Conservation (phyloP, 2,888 invertebrate species). For the Eupithecia tripunctaria region DNA sequence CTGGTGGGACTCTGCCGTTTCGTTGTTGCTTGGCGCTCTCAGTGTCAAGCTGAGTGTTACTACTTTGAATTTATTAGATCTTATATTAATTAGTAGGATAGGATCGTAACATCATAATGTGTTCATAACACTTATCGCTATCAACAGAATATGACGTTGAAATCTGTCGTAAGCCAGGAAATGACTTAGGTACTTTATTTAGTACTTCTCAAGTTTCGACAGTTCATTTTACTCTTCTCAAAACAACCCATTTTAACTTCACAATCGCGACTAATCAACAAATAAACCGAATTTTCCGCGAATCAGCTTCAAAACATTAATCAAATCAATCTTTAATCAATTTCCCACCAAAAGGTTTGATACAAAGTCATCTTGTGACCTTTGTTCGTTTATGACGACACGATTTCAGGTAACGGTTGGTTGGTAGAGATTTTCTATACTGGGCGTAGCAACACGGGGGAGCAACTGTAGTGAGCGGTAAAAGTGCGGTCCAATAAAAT, state of each 20-base stretch:
- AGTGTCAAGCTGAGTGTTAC: too few relatives aligned
- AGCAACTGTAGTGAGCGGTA: background rate
- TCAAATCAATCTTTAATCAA: constrained; percentile 34
- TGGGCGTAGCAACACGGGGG: background rate
- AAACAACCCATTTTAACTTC: constrained; percentile 13
- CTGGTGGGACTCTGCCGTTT: too few relatives aligned
- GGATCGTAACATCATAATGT: too few relatives aligned
- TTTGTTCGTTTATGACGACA: constrained; percentile 39
- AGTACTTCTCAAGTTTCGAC: background rate
- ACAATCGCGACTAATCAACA: constrained; percentile 19
- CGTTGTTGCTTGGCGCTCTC: too few relatives aligned
- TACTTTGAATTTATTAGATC: too few relatives aligned
- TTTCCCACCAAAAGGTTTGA: background rate
- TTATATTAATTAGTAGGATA: too few relatives aligned
- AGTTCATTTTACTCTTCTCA: background rate
- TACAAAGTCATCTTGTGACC: constrained; percentile 17
- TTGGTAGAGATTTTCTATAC: background rate
- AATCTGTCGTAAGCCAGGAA: background rate
- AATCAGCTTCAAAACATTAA: constrained; percentile 18
- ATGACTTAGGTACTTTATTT: background rate
- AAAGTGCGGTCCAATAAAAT: constrained; percentile 1
- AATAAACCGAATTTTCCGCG: constrained; percentile 16
- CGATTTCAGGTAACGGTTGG: constrained; percentile 4
- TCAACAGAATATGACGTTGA: background rate
- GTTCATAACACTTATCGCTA: background rate